Percentiles rank a stretch among this genome's conserved stretches.
Evolutionary conservation across 2,797 vertebrate species (phyloP).

Genomic region (Macrochelys suwanniensis): DNA sequence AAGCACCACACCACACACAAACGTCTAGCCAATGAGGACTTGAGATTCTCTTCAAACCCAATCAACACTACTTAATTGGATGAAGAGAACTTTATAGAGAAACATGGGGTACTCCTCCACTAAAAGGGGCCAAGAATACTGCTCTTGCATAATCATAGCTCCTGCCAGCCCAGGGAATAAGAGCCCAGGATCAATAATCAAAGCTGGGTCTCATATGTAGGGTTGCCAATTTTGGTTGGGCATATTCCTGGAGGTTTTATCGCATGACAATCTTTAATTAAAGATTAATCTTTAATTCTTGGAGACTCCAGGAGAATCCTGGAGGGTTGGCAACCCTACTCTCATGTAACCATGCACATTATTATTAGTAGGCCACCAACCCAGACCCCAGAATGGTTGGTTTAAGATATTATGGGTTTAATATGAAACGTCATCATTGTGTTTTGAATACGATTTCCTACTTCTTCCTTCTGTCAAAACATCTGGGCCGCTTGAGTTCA

Average conservation of each 20-base stretch:
- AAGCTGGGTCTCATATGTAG: background rate
- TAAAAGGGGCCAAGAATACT: background rate
- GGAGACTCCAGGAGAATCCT: no score
- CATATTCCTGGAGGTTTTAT: no score
- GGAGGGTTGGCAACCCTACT: no score
- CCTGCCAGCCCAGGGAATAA: background rate
- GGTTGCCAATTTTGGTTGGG: no score
- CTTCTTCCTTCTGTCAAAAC: background rate
- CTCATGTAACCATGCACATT: background rate
- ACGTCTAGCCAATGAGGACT: rapidly evolving
- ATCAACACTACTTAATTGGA: background rate
- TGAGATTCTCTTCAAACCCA: background rate
- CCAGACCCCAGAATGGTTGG: background rate
- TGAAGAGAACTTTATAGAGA: background rate
- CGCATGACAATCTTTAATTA: no score
- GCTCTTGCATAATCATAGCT: background rate
- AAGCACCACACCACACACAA: background rate
- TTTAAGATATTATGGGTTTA: background rate
- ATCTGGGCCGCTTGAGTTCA: background rate
- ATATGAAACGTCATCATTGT: background rate
- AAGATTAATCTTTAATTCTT: no score
- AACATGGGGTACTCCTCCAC: background rate
- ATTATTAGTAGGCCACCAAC: background rate
- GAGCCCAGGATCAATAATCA: background rate
- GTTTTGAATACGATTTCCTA: background rate